Percentiles rank a stretch among this genome's conserved stretches.
Evolutionary conservation across 2,113 vertebrate species (phyloP).

Genomic region (Ciconia maguari): DNA sequence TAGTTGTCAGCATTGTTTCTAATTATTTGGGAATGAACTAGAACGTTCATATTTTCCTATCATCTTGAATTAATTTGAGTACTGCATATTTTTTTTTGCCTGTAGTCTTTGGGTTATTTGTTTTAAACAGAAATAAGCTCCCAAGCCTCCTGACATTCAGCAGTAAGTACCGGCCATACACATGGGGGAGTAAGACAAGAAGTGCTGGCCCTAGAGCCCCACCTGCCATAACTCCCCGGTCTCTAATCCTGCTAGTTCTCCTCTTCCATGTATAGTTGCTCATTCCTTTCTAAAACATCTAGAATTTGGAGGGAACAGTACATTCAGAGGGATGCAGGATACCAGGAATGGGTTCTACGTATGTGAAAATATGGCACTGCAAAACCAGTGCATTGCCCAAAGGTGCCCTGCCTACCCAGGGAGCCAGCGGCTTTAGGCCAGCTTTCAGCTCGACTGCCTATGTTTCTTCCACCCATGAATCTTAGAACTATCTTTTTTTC

Average conservation of each 20-base stretch:
- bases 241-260: background rate
- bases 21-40: background rate
- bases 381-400: background rate
- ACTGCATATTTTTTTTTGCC: background rate
- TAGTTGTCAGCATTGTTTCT: background rate
- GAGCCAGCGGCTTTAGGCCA: background rate
- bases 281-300: background rate
- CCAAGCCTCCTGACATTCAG: background rate
- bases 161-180: background rate
- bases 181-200: background rate
- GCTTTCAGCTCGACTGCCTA: background rate
- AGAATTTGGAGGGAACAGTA: background rate
- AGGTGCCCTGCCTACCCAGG: background rate
- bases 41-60: background rate
- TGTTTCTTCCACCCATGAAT: background rate
- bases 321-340: background rate
- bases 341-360: background rate
- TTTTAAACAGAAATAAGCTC: background rate
- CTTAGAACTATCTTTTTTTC: background rate
- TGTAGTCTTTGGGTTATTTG: background rate
- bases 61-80: background rate
- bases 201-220: background rate
- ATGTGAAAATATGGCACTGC: fast-evolving
- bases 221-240: background rate
- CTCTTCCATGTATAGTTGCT: background rate